Evolutionary conservation across 2,113 vertebrate genomes (phyloP).

Genomic region (Psittacula cyanocephala): DNA sequence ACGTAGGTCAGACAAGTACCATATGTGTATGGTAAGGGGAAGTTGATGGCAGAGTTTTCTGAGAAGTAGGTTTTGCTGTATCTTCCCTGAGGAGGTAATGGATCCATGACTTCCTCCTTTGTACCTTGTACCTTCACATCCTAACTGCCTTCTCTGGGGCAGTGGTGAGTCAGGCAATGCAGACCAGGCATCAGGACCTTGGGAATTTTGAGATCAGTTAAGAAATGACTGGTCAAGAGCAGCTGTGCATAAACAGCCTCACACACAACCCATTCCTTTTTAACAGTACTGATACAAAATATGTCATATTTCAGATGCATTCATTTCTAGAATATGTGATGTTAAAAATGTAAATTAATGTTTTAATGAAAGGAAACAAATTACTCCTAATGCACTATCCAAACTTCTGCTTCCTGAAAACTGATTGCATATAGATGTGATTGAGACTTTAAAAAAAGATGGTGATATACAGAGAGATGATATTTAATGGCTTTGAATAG

Average conservation of each 20-base stretch:
- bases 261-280: not conserved
- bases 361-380: not conserved
- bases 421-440: not conserved
- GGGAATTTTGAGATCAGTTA: not conserved
- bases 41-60: rapidly evolving
- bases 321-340: not conserved
- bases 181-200: not conserved
- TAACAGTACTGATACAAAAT: not conserved
- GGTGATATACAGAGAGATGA: not conserved
- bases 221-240: not conserved
- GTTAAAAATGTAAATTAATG: not conserved
- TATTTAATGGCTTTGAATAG: not conserved
- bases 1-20: rapidly evolving
- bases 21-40: not conserved
- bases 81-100: not conserved
- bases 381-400: not conserved
- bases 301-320: not conserved
- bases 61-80: not conserved
- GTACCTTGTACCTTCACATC: too few relatives aligned
- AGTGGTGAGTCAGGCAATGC: not conserved
- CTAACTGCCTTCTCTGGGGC: not conserved
- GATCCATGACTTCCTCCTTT: not conserved
- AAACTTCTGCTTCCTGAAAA: not conserved
- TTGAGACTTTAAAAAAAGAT: not conserved
- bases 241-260: not conserved